Evolutionary conservation across 2,888 invertebrate genomes (phyloP), one percentile per base, ranked within the genome.

Genomic region (Caenorhabditis angaria): DNA sequence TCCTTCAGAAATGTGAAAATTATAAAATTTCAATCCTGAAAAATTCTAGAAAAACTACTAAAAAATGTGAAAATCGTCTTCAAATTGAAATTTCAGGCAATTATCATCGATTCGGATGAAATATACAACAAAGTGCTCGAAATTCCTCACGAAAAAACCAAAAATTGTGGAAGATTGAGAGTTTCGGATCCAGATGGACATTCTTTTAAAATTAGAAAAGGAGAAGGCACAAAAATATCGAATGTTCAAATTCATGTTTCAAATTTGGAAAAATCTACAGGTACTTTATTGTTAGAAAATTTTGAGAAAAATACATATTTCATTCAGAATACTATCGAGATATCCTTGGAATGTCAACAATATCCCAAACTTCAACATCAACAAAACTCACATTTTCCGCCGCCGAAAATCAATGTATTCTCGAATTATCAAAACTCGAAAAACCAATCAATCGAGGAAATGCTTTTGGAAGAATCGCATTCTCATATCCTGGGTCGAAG

Each of bases 381-480:
- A 18, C 41, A 2, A 41, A 41, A 41, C 18, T 41, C 3, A 18
- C 41, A 41, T 41, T 41, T 14, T 41, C 41, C 41, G 41, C n/a
- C n/a, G 80, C 80, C 32, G 56, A 62, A 6, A 72, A 73, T 47
- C 84, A 85, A 62, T 60, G n/a, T 50, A 84, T 82, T 51, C 78
- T 89, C 88, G 6, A 51, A n/a, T 51, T 24, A n/a, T 51, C 51
- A 22, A 8, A 51, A 51, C 12, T 8, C 2, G 10, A 8, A n/a
- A 51, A 51, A 51, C 22, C 51, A 35, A 90, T 97, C 2, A 91
- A 95, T 87, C 93, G 93, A 79, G 95, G 93, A 1, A 92, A 93
- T 87, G 95, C 95, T 0, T 97, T 93, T 89, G 97, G 97, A 0
- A 91, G 97, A 65, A 94, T 96, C 83, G 97, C 99, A 0, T 97